These are phyloP conservation scores for Heliangelus exortis DNA, from an alignment of 2,797 vertebrate species.

Conservation along the genomic window DNA sequence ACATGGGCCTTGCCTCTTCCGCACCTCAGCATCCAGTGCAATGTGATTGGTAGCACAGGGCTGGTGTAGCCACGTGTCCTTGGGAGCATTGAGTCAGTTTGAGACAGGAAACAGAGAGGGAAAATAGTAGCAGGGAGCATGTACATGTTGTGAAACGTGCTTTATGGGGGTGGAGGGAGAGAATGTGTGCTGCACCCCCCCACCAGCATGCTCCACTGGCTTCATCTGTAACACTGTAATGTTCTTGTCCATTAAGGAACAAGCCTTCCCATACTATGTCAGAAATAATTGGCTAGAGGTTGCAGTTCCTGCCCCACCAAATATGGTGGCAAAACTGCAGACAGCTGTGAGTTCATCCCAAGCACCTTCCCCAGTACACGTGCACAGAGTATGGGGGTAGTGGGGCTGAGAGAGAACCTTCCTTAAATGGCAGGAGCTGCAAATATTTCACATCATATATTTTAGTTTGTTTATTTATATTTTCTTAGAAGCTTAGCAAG, in stretches of 20 bases:
- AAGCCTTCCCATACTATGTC: not conserved
- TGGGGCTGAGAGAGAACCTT: not conserved
- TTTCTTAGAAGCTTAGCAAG: not conserved
- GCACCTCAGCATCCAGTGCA: rapidly evolving
- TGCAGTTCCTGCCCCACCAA: not conserved
- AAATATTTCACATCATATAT: not conserved
- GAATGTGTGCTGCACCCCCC: not conserved
- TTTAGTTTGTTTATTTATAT: not conserved
- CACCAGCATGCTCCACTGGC: not conserved
- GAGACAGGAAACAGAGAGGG: slow-evolving; percentile 44
- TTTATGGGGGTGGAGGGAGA: not conserved
- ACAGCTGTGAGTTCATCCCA: not conserved
- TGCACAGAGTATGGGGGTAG: rapidly evolving
- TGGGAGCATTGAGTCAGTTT: not conserved
- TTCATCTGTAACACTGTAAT: not conserved
- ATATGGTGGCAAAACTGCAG: not conserved
- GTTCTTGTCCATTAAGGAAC: not conserved
- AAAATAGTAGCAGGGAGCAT: slow-evolving; percentile 37
- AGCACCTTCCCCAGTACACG: not conserved
- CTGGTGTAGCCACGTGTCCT: not conserved
- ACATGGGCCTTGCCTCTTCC: not conserved
- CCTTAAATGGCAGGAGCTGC: not conserved
- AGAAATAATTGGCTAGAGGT: not conserved
- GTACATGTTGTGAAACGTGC: slow-evolving; percentile 20
- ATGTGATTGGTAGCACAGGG: not conserved